Percentiles rank a stretch among this genome's conserved stretches.
phyloP scores from a whole-genome alignment of 2,888 invertebrate species.

The Ceraclea dissimilis region DNA sequence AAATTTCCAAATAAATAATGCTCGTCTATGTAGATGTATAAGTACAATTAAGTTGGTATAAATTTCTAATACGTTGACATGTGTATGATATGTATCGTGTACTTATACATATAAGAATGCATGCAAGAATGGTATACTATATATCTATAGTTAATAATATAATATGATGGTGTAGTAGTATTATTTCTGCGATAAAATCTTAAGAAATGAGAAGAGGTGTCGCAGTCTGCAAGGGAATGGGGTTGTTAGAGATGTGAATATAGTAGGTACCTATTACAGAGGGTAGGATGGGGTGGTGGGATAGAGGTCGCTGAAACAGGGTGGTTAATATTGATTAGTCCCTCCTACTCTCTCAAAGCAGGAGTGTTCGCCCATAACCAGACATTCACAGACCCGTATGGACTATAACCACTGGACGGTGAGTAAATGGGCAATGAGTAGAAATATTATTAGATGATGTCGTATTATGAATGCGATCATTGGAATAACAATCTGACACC shows the following conservation, averaged over 20 bases:
- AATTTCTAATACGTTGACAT: no score
- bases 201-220: constrained; percentile 27
- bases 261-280: constrained; percentile 6
- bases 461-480: background rate
- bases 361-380: constrained; percentile 23
- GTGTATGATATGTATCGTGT: no score
- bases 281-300: constrained; percentile 9
- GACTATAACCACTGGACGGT: background rate
- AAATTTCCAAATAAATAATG: no score
- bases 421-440: constrained; percentile 4
- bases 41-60: no score
- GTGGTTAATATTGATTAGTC: constrained; percentile 26
- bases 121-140: background rate
- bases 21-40: no score
- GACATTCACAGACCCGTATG: constrained; percentile 14
- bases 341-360: constrained; percentile 10
- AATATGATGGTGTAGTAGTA: background rate
- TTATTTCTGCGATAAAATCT: constrained; percentile 23
- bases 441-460: background rate
- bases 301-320: constrained; percentile 18
- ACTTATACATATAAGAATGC: no score
- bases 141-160: background rate
- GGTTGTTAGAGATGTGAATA: constrained; percentile 5
- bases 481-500: no score
- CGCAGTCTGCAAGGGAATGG: constrained; percentile 12